phyloP scores from a whole-genome alignment of 2,797 vertebrate genomes.

The Gallinago nigripennis region DNA sequence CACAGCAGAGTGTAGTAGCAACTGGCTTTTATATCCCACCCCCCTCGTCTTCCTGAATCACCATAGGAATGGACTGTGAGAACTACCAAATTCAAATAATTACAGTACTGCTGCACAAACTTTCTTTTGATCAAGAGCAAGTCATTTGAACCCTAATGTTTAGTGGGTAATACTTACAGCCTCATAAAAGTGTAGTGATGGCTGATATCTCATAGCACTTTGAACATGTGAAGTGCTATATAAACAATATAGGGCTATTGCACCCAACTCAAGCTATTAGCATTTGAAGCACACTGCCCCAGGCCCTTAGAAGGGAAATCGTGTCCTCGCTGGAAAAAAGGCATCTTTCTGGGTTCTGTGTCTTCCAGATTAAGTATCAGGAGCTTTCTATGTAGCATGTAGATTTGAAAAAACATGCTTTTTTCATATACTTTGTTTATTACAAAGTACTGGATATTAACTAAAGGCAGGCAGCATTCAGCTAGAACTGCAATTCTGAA shows the following conservation, averaged over 20 bases:
- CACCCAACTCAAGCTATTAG: conserved; percentile 11
- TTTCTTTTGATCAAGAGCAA: conserved; percentile 58
- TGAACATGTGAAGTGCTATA: conserved; percentile 59
- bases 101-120: conserved; percentile 10
- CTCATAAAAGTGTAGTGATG: conserved; percentile 54
- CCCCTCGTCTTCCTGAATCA: not conserved
- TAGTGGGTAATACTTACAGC: conserved; percentile 50
- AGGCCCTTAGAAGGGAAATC: not conserved
- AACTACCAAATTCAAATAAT: conserved; percentile 48
- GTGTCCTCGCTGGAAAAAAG: not conserved
- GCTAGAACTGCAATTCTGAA: not conserved
- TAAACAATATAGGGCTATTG: conserved; percentile 51
- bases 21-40: not conserved
- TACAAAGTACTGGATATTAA: not conserved
- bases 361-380: not conserved
- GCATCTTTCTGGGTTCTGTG: not conserved
- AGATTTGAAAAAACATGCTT: not conserved
- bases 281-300: not conserved
- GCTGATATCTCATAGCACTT: conserved; percentile 58
- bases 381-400: not conserved
- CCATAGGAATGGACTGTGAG: not conserved
- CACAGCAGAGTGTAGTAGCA: not conserved
- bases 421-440: not conserved
- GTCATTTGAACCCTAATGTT: conserved; percentile 45
- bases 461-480: not conserved